Conservation (phyloP, 2,797 vertebrate species). For the Amblyraja radiata region DNA sequence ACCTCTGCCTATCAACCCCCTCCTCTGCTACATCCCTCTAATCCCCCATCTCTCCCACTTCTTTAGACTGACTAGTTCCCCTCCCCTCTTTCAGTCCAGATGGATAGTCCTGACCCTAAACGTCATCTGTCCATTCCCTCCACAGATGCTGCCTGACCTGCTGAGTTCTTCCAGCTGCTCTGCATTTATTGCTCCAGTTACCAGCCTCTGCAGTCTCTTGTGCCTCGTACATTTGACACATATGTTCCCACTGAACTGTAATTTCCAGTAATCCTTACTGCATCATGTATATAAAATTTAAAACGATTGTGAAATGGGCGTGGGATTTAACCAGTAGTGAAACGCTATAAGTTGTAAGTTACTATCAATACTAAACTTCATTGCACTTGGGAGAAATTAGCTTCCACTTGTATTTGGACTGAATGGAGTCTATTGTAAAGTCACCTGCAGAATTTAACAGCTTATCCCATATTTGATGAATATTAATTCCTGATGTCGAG, state of each 20-base stretch:
- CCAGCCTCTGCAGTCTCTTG: no score
- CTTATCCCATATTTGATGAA: not conserved
- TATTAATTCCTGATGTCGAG: slow-evolving; percentile 27
- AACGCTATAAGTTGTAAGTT: not conserved
- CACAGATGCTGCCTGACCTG: no score
- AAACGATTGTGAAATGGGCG: not conserved
- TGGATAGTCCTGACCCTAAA: no score
- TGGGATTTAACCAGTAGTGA: not conserved
- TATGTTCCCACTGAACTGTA: not conserved
- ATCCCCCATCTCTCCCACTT: no score
- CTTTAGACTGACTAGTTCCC: no score
- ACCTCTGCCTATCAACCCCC: no score
- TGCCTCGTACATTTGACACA: no score
- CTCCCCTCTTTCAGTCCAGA: no score
- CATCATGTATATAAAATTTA: not conserved
- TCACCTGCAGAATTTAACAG: slow-evolving; percentile 17
- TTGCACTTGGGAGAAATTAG: not conserved
- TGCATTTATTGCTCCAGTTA: no score
- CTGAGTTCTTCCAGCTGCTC: no score
- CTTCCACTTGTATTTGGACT: not conserved
- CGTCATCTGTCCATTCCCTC: no score
- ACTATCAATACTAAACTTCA: not conserved
- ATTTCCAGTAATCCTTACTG: not conserved
- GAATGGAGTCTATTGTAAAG: slow-evolving; percentile 7
- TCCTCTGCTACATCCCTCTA: no score